Evolutionary conservation across 2,797 vertebrate species (phyloP).

Genomic region (Anguilla obscura): DNA sequence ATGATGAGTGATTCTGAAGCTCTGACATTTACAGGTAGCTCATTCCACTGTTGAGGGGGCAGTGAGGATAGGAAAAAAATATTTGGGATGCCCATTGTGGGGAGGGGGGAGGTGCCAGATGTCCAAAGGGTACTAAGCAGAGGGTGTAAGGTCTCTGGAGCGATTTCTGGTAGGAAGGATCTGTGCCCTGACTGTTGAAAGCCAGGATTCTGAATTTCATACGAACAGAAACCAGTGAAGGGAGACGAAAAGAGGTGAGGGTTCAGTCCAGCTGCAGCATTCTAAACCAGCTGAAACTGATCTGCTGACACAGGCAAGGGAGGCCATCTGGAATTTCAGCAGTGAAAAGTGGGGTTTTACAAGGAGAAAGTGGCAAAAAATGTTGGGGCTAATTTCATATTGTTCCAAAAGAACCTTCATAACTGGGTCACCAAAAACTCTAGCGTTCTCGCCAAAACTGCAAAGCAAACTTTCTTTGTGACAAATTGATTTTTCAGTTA

Average conservation of each 20-base stretch:
- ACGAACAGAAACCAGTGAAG: not conserved
- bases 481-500: not conserved
- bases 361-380: not conserved
- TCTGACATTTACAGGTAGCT: not conserved
- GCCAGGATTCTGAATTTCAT: not conserved
- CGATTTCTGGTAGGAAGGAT: not conserved
- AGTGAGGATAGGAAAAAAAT: not conserved
- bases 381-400: not conserved
- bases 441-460: not conserved
- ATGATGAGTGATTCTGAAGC: not conserved
- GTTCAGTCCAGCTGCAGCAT: not conserved
- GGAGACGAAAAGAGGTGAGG: not conserved
- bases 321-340: not conserved
- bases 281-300: not conserved
- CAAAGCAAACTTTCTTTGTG: not conserved
- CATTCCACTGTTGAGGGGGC: not conserved
- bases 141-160: not conserved
- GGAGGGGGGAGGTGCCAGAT: not conserved
- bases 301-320: not conserved
- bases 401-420: not conserved
- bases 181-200: not conserved
- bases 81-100: not conserved
- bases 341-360: not conserved
- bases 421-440: constrained; percentile 1
- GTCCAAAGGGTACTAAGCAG: not conserved